A percentile compares a stretch with the other conserved stretches of the same genome.
Conservation (phyloP, 2,113 vertebrate species). For the Corythornis madagascariensis region DNA sequence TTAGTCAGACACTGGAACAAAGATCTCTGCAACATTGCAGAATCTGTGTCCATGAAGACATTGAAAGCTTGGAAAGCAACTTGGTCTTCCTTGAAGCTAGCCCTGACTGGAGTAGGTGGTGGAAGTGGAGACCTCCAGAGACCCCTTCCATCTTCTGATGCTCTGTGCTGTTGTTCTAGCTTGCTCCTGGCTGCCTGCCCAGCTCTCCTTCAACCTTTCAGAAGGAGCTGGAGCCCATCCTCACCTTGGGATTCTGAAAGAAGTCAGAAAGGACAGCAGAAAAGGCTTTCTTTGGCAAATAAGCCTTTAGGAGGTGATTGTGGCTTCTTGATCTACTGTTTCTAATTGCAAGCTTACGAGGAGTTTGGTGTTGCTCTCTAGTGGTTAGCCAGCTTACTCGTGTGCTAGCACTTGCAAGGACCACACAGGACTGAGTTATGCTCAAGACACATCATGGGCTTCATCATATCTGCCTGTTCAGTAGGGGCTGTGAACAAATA, state of each 20-base stretch:
- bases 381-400: conserved; percentile 29
- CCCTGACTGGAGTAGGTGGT: not conserved
- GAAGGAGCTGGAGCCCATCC: not conserved
- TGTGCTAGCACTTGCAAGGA: not conserved
- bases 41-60: not conserved
- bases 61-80: not conserved
- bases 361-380: conserved; percentile 31
- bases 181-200: not conserved
- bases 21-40: not conserved
- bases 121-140: not conserved
- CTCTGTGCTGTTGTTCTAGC: not conserved
- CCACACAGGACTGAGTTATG: not conserved
- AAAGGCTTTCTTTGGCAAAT: not conserved
- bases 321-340: conserved; percentile 28
- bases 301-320: not conserved
- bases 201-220: not conserved
- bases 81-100: not conserved
- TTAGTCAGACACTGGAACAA: not conserved
- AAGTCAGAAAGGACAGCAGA: not conserved
- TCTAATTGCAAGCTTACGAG: conserved; percentile 18
- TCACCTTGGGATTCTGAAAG: not conserved
- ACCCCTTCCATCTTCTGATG: not conserved
- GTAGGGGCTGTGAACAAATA: not conserved
- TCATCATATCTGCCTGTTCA: not conserved
- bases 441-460: not conserved